These are phyloP conservation scores for Pterocles gutturalis DNA, from an alignment of 2,113 vertebrate genomes.

Conservation along the genomic window DNA sequence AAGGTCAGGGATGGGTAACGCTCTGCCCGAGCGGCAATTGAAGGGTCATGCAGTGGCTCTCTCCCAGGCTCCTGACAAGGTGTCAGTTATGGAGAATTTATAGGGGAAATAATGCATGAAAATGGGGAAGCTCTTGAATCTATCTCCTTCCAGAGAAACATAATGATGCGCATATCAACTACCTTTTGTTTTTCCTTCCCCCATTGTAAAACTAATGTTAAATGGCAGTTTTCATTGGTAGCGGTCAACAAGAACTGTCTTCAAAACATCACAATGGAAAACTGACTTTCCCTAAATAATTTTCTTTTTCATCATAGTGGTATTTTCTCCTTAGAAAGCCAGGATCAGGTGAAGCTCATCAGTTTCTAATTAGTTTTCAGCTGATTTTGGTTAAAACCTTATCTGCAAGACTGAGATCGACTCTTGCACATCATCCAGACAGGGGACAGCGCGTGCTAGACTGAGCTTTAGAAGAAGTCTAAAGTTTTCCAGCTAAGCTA, in stretches of 20 bases:
- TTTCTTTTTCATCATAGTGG: not conserved
- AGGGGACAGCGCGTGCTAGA: not conserved
- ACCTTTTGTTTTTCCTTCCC: accelerated
- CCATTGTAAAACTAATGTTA: not conserved
- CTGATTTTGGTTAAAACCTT: not conserved
- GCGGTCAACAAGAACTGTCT: not conserved
- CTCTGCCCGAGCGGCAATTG: not conserved
- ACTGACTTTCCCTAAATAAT: not conserved
- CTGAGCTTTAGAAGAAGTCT: accelerated
- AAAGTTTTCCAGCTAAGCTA: not conserved
- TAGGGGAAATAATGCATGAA: not conserved
- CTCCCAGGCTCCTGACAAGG: not conserved
- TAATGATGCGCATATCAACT: accelerated
- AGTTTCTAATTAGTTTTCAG: not conserved
- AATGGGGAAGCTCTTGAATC: not conserved
- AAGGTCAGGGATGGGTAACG: not conserved
- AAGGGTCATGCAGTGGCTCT: not conserved
- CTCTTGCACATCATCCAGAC: not conserved
- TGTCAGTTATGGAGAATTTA: accelerated
- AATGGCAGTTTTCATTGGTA: not conserved
- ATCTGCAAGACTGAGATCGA: not conserved
- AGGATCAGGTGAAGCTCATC: not conserved
- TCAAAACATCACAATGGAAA: not conserved
- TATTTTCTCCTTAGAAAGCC: not conserved
- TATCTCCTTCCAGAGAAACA: not conserved